phyloP scores from a whole-genome alignment of 2,113 vertebrate species.

The Zootoca vivipara region DNA sequence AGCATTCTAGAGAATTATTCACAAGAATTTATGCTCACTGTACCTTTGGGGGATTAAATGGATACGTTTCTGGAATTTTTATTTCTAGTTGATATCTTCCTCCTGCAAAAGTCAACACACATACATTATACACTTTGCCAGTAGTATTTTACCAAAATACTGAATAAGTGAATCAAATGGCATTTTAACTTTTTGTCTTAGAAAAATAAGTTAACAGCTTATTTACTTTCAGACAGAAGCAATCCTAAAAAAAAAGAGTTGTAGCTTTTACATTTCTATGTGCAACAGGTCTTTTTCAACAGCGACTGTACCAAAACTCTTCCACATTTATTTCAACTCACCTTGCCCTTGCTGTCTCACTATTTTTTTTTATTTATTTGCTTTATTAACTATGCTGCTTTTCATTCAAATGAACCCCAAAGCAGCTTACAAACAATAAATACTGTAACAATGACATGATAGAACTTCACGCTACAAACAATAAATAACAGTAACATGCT shows the following conservation, averaged over 20 bases:
- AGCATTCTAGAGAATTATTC: constrained; percentile 32
- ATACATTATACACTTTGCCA: constrained; percentile 26
- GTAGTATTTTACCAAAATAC: constrained; percentile 12
- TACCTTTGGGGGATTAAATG: constrained; percentile 99
- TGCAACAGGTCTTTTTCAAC: background rate
- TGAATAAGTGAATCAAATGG: background rate
- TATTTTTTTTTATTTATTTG: no score
- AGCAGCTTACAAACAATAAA: no score
- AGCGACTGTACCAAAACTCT: background rate
- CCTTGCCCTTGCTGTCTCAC: no score
- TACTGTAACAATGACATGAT: no score
- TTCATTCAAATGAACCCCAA: no score
- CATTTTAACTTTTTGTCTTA: background rate
- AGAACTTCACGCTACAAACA: no score
- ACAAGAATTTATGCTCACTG: constrained; percentile 52
- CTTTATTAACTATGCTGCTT: no score
- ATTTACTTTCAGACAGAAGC: background rate
- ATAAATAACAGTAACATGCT: no score
- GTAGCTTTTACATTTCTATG: background rate
- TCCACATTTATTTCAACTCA: background rate
- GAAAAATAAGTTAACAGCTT: background rate
- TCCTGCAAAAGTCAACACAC: constrained; percentile 76
- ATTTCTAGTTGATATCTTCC: constrained; percentile 97
- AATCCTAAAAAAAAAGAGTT: background rate
- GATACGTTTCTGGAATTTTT: constrained; percentile 99